phyloP scores from a whole-genome alignment of 2,797 vertebrate genomes.

The Pempheris klunzingeri region DNA sequence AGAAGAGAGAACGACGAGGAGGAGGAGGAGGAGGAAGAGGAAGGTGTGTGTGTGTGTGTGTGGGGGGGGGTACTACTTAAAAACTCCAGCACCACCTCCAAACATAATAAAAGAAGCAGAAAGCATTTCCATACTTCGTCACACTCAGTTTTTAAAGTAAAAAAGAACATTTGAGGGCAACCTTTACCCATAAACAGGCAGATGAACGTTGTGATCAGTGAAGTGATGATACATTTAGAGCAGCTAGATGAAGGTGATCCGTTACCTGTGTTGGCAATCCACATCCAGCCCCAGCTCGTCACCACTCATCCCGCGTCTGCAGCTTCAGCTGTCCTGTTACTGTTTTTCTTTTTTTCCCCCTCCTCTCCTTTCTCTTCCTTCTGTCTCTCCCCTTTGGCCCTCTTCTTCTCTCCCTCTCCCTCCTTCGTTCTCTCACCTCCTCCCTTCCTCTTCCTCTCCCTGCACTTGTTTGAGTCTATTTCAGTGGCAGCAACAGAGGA shows the following conservation, averaged over 20 bases:
- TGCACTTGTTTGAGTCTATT: conserved; percentile 89
- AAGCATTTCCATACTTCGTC: neutral
- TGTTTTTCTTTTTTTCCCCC: conserved; percentile 31
- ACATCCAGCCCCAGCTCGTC: conserved; percentile 83
- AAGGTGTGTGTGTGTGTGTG: too few species aligned
- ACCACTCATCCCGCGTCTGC: conserved; percentile 81
- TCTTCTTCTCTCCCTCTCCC: conserved; percentile 50
- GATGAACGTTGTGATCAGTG: neutral
- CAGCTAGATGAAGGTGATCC: conserved; percentile 55
- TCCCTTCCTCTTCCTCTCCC: conserved; percentile 48
- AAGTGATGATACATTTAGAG: conserved; percentile 19
- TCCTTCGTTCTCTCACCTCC: conserved; percentile 40
- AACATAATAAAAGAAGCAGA: conserved; percentile 20
- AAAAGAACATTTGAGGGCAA: neutral
- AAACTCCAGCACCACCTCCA: conserved; percentile 27
- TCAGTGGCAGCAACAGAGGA: conserved; percentile 82
- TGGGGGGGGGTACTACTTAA: conserved; percentile 9
- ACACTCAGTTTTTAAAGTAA: conserved; percentile 31
- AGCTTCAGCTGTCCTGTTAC: conserved; percentile 75
- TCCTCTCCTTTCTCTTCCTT: conserved; percentile 23
- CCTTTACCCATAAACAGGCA: neutral
- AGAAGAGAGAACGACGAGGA: neutral
- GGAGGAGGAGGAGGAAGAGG: neutral
- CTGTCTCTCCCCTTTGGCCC: conserved; percentile 53
- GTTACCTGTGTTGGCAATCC: conserved; percentile 85